Evolutionary conservation across 2,113 vertebrate genomes (phyloP), one percentile per base, ranked within the genome.

Genomic region (Phalacrocorax carbo): DNA sequence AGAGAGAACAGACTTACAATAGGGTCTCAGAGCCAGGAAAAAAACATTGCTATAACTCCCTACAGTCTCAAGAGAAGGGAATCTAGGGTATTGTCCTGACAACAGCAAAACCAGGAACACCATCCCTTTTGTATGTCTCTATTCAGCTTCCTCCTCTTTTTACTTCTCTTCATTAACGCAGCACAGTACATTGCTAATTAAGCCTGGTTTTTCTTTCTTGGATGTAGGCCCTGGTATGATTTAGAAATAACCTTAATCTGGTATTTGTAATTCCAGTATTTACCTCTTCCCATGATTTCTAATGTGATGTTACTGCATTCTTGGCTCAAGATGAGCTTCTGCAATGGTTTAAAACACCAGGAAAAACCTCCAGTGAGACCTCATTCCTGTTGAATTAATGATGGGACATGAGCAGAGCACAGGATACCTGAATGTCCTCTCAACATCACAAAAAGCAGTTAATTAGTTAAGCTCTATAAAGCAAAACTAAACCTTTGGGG

Each of bases 181-280:
- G 81, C 49, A 69, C 49, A 93, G 66, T 54, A 76, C 83, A 58
- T 20, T 76, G 66, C 78, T 93, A 94, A 97, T 85, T 94, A 93
- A 84, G 42, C 10, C 66, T 73, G 57, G 76, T 73, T 85, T 89
- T 89, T 91, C 58, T 91, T 44, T 80, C 89, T 89, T 82, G 86
- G 81, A 95, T 62, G 58, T 65, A 90, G 46, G 69, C 72, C 78
- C 70, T 61, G 27, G 23, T 42, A 76, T 12, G 46, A 95, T 94
- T 92, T 72, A 80, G 78, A 94, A 91, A 93, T 82, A 84, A 91
- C 25, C 65, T 85, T 91, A 68, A 86, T 91, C 62, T 82, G 42
- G 49, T 82, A 42, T 77, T 84, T 79, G 57, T 62, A 87, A 91
- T 87, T 60, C 69, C 64, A 89, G 49, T 68, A 91, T 95, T 93